Conservation (phyloP, 2,888 invertebrate species). For the Myathropa florea region DNA sequence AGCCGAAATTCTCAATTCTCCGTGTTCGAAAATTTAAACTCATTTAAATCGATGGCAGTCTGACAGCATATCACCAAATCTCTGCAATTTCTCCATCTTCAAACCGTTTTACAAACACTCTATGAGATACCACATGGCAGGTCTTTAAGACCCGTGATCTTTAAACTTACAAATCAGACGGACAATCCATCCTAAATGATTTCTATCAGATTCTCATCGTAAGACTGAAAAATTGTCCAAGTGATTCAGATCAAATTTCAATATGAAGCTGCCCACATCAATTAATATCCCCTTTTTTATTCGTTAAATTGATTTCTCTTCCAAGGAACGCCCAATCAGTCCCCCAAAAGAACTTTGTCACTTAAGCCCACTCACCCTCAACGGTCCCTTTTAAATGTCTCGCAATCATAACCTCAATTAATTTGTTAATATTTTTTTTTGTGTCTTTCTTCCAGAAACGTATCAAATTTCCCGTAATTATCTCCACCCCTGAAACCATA, state of each 20-base stretch:
- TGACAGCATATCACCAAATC: no score
- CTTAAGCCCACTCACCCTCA: not conserved
- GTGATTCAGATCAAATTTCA: not conserved
- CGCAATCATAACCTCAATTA: not conserved
- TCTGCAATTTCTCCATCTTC: not conserved
- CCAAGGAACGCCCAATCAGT: not conserved
- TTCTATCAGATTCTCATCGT: not conserved
- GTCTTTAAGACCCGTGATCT: not conserved
- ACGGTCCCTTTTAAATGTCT: not conserved
- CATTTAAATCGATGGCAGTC: no score
- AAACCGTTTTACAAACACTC: not conserved
- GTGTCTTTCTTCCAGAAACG: slow-evolving; percentile 34
- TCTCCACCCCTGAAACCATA: slow-evolving; percentile 15
- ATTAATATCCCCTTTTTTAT: not conserved
- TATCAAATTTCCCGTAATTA: slow-evolving; percentile 38
- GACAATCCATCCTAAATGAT: not conserved
- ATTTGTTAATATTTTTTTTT: not conserved
- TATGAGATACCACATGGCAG: not conserved
- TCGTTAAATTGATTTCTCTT: not conserved
- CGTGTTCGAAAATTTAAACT: no score
- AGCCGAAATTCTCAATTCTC: no score
- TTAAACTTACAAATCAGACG: not conserved
- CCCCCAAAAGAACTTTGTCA: not conserved
- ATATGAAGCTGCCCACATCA: not conserved
- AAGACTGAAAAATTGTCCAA: no score